Base-by-base conservation (phyloP, 37 sponge, comb jelly and placozoan genomes). In the Diacarnus erythraeanus region DNA sequence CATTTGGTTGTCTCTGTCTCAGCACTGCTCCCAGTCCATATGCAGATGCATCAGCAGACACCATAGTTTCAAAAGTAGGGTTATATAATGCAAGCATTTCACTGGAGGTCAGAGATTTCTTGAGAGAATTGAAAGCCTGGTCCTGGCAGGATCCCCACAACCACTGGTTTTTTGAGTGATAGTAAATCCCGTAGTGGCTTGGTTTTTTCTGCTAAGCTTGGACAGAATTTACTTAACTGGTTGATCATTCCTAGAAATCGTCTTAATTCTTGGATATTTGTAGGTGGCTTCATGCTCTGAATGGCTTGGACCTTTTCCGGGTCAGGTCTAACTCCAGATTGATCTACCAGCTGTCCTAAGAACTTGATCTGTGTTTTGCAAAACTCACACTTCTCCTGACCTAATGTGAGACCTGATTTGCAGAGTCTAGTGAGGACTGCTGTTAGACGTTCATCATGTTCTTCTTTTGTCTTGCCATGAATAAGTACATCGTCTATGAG, bases 21-120 rank as follows among this genome's bases (percentile, higher is more conserved):
- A 86, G 61, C 3, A 86, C 76, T 37, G 76, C 87, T n/a, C 87
- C 87, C 31, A 80, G 57, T 3, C 87, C 69, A 31, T 66, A 79
- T 23, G 69, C 35, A 0, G 79, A 79, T 29, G 79, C 79, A 68
- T 79, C 79, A 37, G 79, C 79, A 35, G 75, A 74, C 25, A 74
- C 36, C 20, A 42, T 42, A 15, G 87, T 69, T 26, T 74, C 80
- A 5, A 23, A 43, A 0, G 5, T 30, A 26, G 77, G 64, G 54
- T 87, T 80, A 65, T 57, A 87, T 20, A 77, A 38, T 6, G 87
- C 80, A 21, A 86, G 68, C 2, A 79, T 58, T 38, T 69, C 66
- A 10, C 47, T 59, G 3, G 71, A 25, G 27, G 39, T 73, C 20
- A 85, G 71, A 1, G 38, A 23, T 2, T 47, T 22, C 68, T 85